Conservation (phyloP, 1,140 invertebrate genomes). For the Propsilocerus akamusi region DNA sequence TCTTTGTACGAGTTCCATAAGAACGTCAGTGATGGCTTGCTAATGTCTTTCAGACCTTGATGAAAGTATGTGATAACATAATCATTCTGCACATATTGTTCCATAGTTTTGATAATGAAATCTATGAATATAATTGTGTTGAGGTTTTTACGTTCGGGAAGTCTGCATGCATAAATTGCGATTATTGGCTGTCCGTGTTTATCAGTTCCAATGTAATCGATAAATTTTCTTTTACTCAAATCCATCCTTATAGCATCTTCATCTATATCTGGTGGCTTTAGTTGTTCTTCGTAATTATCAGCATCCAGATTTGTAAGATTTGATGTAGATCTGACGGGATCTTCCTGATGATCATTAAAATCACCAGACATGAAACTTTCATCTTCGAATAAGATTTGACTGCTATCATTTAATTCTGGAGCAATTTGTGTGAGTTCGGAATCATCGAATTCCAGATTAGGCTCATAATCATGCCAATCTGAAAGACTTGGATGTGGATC, state of each 20-base stretch:
- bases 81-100: constrained; percentile 97
- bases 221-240: constrained; percentile 15
- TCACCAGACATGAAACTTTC: constrained; percentile 4
- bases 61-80: constrained; percentile 99
- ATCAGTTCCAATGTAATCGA: constrained; percentile 24
- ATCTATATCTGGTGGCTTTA: constrained; percentile 13
- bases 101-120: constrained; percentile 75
- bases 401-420: background rate
- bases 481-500: constrained; percentile 76
- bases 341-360: background rate
- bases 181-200: constrained; percentile 74
- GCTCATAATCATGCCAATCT: constrained; percentile 84
- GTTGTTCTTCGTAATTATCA: constrained; percentile 20
- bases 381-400: constrained; percentile 1
- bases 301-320: constrained; percentile 15
- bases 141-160: constrained; percentile 72
- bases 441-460: constrained; percentile 90
- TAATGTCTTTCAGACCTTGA: constrained; percentile 88
- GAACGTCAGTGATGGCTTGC: constrained; percentile 91
- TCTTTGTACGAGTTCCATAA: constrained; percentile 95
- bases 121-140: constrained; percentile 8
- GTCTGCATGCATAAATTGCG: constrained; percentile 81
- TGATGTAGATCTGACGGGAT: background rate
- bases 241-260: background rate
- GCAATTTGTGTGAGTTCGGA: constrained; percentile 41